phyloP scores from a whole-genome alignment of 2,888 invertebrate genomes.

The Amorpha juglandis region DNA sequence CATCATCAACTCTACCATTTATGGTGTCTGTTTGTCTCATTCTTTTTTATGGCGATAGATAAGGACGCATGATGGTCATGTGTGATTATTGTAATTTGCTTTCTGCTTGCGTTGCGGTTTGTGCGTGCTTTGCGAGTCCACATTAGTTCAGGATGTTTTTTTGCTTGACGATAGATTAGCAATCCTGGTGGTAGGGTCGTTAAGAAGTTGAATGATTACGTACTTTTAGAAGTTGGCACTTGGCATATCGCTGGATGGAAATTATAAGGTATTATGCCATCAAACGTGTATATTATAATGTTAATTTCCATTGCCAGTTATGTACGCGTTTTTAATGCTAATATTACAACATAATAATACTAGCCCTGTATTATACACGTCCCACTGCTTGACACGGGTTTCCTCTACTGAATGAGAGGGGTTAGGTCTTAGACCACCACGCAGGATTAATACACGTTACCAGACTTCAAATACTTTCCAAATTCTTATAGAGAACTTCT shows the following conservation, averaged over 20 bases:
- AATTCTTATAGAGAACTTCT: too few species aligned
- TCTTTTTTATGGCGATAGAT: constrained; percentile 19
- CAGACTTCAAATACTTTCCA: too few species aligned
- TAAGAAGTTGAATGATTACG: neutral
- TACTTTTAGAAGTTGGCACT: neutral
- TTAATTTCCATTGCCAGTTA: too few species aligned
- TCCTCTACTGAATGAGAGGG: too few species aligned
- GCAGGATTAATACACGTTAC: too few species aligned
- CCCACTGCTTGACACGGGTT: too few species aligned
- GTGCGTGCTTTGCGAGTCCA: constrained; percentile 9
- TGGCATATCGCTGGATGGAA: neutral
- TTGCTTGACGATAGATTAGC: constrained; percentile 10
- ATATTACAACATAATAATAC: too few species aligned
- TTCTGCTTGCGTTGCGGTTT: constrained; percentile 16
- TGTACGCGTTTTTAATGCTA: too few species aligned
- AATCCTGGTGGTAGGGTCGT: neutral
- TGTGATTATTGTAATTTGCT: constrained; percentile 24
- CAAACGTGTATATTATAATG: too few species aligned
- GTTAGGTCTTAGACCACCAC: too few species aligned
- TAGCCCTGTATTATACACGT: too few species aligned
- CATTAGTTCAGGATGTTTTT: constrained; percentile 1
- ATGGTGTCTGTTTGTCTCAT: constrained; percentile 28
- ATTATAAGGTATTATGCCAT: neutral
- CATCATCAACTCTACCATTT: constrained; percentile 39
- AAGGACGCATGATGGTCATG: constrained; percentile 13